Conservation (phyloP, 2,888 invertebrate species). For the Tenthredo distinguenda region DNA sequence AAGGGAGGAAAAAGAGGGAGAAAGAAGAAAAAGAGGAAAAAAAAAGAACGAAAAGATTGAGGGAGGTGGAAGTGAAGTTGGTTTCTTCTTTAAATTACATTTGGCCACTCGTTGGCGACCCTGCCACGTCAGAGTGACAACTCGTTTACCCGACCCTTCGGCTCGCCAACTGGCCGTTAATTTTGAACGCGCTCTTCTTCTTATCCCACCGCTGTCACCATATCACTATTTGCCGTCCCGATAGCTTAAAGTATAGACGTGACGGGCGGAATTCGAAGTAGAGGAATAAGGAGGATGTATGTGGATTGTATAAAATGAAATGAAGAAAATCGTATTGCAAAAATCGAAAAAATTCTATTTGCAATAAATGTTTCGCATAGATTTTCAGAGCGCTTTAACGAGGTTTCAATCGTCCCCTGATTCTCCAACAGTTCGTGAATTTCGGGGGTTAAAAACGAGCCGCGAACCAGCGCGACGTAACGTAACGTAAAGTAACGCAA, state of each 20-base stretch:
- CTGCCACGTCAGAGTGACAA: conserved; percentile 52
- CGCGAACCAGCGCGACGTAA: background rate
- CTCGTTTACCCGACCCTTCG: conserved; percentile 51
- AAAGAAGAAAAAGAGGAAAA: conserved; percentile 47
- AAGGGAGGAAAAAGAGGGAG: conserved; percentile 40
- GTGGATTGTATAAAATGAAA: background rate
- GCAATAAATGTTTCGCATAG: background rate
- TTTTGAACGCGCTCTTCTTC: conserved; percentile 45
- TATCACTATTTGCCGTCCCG: background rate
- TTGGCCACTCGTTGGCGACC: conserved; percentile 74
- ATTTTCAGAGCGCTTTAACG: background rate
- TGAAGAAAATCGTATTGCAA: background rate
- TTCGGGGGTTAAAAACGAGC: conserved; percentile 15
- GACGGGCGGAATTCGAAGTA: background rate
- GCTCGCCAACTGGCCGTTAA: conserved; percentile 47
- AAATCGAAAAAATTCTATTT: background rate
- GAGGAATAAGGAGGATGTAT: background rate
- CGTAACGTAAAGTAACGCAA: background rate
- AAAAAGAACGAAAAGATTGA: conserved; percentile 52
- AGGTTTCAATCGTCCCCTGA: conserved; percentile 30
- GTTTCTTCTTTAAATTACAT: conserved; percentile 75
- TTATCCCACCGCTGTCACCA: conserved; percentile 27
- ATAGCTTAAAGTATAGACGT: background rate
- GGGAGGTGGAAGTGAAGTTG: conserved; percentile 62
- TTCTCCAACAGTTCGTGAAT: background rate